A percentile compares a stretch with the other conserved stretches of the same genome.
Conservation (phyloP, 2,888 invertebrate genomes). For the Drosophila histrio region DNA sequence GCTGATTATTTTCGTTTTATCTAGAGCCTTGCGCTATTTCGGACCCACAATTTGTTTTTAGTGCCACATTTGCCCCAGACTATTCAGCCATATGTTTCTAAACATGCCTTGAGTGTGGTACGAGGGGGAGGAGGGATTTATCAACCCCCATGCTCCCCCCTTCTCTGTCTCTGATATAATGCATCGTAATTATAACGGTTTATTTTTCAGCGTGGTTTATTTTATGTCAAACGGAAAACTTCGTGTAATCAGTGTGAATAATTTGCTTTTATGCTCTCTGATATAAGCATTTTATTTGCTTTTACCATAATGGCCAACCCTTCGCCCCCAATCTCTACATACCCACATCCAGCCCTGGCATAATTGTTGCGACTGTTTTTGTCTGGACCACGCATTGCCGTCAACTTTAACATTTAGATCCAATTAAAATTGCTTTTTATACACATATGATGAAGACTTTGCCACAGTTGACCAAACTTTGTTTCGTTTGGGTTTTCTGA, state of each 20-base stretch:
- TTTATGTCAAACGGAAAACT: slow-evolving; percentile 67
- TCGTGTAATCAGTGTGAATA: slow-evolving; percentile 76
- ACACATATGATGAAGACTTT: slow-evolving; percentile 8
- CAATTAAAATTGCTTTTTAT: slow-evolving; percentile 76
- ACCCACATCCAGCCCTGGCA: background rate
- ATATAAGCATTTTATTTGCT: slow-evolving; percentile 64
- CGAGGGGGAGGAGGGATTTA: background rate
- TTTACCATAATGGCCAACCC: slow-evolving; percentile 46
- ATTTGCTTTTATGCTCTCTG: slow-evolving; percentile 66
- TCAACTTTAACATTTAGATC: slow-evolving; percentile 67
- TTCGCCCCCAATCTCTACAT: background rate
- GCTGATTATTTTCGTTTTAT: slow-evolving; percentile 80
- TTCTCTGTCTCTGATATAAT: slow-evolving; percentile 34
- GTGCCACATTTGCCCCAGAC: slow-evolving; percentile 51
- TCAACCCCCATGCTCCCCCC: background rate
- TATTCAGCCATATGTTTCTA: slow-evolving; percentile 44
- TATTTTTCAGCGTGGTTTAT: slow-evolving; percentile 69
- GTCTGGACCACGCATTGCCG: slow-evolving; percentile 36
- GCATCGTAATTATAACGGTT: slow-evolving; percentile 74
- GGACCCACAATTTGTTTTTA: slow-evolving; percentile 78
- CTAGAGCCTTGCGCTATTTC: slow-evolving; percentile 70
- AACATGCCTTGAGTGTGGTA: too few relatives aligned
- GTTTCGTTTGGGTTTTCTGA: background rate
- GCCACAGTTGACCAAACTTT: slow-evolving; percentile 18
- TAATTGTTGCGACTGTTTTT: slow-evolving; percentile 62